A percentile compares a stretch with the other conserved stretches of the same genome.
Conservation (phyloP, 2,113 vertebrate species). For the Bubo bubo region DNA sequence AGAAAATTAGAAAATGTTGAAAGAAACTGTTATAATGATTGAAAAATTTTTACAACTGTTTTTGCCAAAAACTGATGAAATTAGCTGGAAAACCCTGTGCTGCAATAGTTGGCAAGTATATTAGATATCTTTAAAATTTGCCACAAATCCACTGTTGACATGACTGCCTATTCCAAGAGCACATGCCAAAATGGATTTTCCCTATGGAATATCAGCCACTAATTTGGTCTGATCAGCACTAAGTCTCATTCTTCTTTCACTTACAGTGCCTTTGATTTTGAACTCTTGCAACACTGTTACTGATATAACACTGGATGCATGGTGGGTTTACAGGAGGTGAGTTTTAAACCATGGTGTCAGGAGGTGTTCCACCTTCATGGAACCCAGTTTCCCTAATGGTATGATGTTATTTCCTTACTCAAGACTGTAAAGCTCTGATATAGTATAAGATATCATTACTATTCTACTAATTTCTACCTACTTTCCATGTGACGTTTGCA, state of each 20-base stretch:
- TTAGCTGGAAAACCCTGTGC: neutral
- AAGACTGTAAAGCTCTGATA: neutral
- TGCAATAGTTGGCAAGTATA: neutral
- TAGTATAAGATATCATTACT: neutral
- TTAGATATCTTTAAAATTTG: neutral
- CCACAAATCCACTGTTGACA: neutral
- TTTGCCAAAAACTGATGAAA: neutral
- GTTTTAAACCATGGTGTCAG: neutral
- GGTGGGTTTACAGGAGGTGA: neutral
- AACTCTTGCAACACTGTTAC: rapidly evolving
- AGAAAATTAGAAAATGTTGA: neutral
- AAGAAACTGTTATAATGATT: neutral
- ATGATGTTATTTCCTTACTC: neutral
- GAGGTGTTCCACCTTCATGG: neutral
- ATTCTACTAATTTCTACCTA: neutral
- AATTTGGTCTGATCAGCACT: neutral
- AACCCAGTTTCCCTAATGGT: neutral
- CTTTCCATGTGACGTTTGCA: neutral
- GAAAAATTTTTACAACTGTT: neutral
- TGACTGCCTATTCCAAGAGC: neutral
- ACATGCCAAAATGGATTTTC: neutral
- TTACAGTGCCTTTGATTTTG: neutral
- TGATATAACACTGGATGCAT: neutral
- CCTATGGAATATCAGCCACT: neutral
- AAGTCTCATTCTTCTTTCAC: neutral